Base-by-base conservation (phyloP, 2,113 vertebrate species). In the Machaerirhynchus nigripectus region DNA sequence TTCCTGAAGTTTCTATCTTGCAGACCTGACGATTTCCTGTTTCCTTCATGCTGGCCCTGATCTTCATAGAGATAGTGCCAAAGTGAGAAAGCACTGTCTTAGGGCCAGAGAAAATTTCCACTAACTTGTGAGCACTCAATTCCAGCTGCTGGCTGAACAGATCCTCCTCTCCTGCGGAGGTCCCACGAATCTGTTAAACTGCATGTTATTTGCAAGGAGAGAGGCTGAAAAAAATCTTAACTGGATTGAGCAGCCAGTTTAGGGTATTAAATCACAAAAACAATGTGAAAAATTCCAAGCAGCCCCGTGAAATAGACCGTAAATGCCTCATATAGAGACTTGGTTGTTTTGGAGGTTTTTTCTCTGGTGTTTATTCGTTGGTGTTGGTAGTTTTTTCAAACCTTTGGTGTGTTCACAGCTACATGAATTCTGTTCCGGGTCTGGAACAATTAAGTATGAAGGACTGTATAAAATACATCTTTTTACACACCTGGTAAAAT, bases 1-100 rank as follows among this genome's bases (percentile, higher is more conserved):
- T 97, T 96, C 91, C 95, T 96, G 92, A 92, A 93, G 65, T 87
- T 91, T 95, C 84, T 97, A 87, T 97, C 96, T 95, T 79, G 77
- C 74, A 88, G 65, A 68, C 87, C 50, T 77, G 87, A 90, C 1
- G 3, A 74, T 96, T 97, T 97, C 96, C 96, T 96, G 67, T 86
- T 97, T 96, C 94, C 95, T 94, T 94, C 92, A 95, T 89, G 44
- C 87, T 93, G 86, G 81, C 50, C 31, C 63, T 94, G 94, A 96
- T 97, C 85, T 79, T 87, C 65, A 44, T 3, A 80, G 56, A 89
- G 86, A 94, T 96, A 96, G 44, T 61, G 23, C 89, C 57, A 55
- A 77, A 94, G 73, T 61, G 28, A 89, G 50, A 91, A 79, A 88
- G n/a, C 20, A 79, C 42, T 81, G 52, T 90, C 74, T 84, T 91